Conservation (phyloP, 2,113 vertebrate genomes). For the Mesembrinibis cayennensis region DNA sequence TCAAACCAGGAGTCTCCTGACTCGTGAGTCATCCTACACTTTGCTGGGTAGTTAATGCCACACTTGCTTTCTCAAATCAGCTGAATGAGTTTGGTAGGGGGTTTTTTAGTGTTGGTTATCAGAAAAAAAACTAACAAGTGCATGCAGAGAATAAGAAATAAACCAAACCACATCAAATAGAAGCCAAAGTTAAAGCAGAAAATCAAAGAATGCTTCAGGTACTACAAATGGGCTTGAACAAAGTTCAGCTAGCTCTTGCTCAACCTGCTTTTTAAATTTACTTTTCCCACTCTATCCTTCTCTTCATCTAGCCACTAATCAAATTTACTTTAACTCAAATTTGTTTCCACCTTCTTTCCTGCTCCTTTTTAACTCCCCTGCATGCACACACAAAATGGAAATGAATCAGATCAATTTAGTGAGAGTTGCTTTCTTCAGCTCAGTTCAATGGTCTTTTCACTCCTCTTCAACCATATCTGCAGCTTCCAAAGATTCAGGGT, state of each 20-base stretch:
- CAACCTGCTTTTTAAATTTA: background rate
- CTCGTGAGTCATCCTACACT: background rate
- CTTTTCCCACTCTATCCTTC: background rate
- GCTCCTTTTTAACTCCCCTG: background rate
- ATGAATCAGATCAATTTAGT: background rate
- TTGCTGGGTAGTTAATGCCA: background rate
- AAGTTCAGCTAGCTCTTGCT: conserved; percentile 4
- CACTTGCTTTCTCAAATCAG: background rate
- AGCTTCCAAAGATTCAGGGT: background rate
- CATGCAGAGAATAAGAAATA: background rate
- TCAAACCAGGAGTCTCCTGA: background rate
- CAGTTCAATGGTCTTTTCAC: background rate
- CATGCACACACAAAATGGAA: background rate
- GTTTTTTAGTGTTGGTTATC: background rate
- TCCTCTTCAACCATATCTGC: background rate
- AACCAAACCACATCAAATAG: background rate
- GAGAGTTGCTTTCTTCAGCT: background rate
- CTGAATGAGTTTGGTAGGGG: background rate
- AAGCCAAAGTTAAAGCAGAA: background rate
- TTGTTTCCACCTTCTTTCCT: background rate
- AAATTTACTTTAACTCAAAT: conserved; percentile 3
- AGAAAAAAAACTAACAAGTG: background rate
- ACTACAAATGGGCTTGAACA: background rate
- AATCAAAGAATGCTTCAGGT: background rate
- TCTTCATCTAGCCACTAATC: background rate